Base-by-base conservation (phyloP, 2,797 vertebrate species). In the Poecilia picta region DNA sequence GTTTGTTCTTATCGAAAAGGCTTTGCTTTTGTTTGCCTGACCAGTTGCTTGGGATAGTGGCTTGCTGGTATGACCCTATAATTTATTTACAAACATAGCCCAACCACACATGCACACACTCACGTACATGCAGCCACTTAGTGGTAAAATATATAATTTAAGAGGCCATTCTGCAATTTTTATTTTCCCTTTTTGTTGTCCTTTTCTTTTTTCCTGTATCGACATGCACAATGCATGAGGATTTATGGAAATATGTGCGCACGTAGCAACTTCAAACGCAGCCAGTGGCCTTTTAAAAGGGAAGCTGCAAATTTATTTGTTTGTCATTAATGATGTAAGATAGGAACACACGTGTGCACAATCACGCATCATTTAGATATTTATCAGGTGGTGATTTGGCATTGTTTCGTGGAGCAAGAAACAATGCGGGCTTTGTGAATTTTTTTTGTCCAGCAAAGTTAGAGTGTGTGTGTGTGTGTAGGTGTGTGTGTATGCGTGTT, bases 61-160 rank as follows among this genome's bases (percentile, higher is more conserved):
- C 91, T 91, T 87, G 81, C 87, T 91, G 91, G 89, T 93, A 90
- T 87, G 85, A 88, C 81, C 90, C 90, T 90, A 95, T 96, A 72
- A 95, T 95, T 96, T 95, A 96, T 96, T 96, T 91, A 96, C 86
- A 85, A 89, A 86, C 81, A 88, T 77, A 72, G 81, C 87, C 89
- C 89, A 76, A 75, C 81, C 71, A 78, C 46, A 78, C 51, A 80
- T 80, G 78, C 70, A 68, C 41, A 73, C 71, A 16, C 41, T 71
- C 68, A 78, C 57, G 68, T 28, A 75, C 45, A 83, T 39, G 70
- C 71, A 82, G 82, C 90, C 93, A 93, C 93, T 94, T 91, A 94
- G 87, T 83, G 87, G 87, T 87, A 89, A 95, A 94, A 96, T 96
- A 90, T 94, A 96, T 96, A 94, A 96, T 96, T 96, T 88, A 96